Evolutionary conservation across 2,888 invertebrate species (phyloP).

Genomic region (Heliconius hortense): DNA sequence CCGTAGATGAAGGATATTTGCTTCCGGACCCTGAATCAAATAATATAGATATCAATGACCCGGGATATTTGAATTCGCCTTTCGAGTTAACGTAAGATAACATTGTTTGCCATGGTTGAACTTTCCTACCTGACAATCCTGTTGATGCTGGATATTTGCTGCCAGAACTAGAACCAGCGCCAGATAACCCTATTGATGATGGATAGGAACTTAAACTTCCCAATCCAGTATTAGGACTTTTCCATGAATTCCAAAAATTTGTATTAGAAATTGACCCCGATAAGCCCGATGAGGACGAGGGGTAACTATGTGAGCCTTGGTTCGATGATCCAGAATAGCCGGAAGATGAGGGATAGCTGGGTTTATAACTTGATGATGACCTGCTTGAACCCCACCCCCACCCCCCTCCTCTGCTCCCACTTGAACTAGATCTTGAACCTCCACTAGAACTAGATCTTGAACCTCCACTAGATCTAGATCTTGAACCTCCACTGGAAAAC

Average conservation of each 20-base stretch:
- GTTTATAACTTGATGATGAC: conserved; percentile 38
- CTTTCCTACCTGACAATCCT: conserved; percentile 38
- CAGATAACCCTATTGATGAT: conserved; percentile 7
- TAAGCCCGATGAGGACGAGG: conserved; percentile 36
- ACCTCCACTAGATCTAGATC: conserved; percentile 38
- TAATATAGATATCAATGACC: conserved; percentile 37
- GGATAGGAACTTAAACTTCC: conserved; percentile 14
- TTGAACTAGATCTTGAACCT: conserved; percentile 34
- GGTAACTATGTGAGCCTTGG: conserved; percentile 27
- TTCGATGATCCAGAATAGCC: conserved; percentile 26
- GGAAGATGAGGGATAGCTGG: conserved; percentile 38
- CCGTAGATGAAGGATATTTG: conserved; percentile 45
- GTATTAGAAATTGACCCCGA: conserved; percentile 28
- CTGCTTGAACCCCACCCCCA: conserved; percentile 30
- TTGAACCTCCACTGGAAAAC: conserved; percentile 44
- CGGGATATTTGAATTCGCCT: conserved; percentile 24
- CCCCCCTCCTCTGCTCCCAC: conserved; percentile 28
- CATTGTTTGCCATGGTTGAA: conserved; percentile 38
- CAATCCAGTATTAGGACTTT: conserved; percentile 17
- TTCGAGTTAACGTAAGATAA: conserved; percentile 35
- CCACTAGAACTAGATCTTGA: conserved; percentile 11
- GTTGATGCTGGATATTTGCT: conserved; percentile 37
- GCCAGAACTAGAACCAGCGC: conserved; percentile 29
- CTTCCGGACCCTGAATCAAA: conserved; percentile 42
- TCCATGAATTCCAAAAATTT: conserved; percentile 16